Evolutionary conservation across 1,140 invertebrate genomes (phyloP).

Genomic region (Anoplolepis gracilipes): DNA sequence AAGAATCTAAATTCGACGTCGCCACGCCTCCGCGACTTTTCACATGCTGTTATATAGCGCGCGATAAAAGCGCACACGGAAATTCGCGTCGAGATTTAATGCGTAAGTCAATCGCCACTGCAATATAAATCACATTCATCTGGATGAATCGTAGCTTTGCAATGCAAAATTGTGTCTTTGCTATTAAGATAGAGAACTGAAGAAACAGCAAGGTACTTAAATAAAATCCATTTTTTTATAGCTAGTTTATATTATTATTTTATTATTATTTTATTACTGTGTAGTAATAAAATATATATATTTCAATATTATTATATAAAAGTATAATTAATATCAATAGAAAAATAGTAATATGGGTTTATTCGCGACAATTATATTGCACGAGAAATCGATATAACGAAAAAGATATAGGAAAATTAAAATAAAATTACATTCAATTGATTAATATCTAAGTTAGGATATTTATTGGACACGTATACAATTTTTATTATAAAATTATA

Average conservation of each 20-base stretch:
- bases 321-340: neutral
- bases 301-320: too few relatives aligned
- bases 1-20: conserved; percentile 61
- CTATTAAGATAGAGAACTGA: neutral
- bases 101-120: neutral
- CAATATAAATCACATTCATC: neutral
- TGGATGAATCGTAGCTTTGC: neutral
- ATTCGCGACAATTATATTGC: neutral
- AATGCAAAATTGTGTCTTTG: neutral
- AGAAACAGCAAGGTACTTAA: neutral
- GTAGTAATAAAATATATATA: neutral
- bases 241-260: neutral
- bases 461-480: neutral
- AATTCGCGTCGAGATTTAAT: conserved; percentile 24
- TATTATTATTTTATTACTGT: neutral
- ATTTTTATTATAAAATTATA: neutral
- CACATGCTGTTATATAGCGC: conserved; percentile 23
- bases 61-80: conserved; percentile 22
- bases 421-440: neutral
- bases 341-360: neutral
- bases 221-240: neutral
- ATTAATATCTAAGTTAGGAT: neutral
- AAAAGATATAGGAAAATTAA: neutral
- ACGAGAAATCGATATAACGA: neutral
- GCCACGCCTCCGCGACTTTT: conserved; percentile 62